Evolutionary conservation across 2,888 invertebrate species (phyloP), one percentile per base, ranked within the genome.

Genomic region (Tipula confusa): DNA sequence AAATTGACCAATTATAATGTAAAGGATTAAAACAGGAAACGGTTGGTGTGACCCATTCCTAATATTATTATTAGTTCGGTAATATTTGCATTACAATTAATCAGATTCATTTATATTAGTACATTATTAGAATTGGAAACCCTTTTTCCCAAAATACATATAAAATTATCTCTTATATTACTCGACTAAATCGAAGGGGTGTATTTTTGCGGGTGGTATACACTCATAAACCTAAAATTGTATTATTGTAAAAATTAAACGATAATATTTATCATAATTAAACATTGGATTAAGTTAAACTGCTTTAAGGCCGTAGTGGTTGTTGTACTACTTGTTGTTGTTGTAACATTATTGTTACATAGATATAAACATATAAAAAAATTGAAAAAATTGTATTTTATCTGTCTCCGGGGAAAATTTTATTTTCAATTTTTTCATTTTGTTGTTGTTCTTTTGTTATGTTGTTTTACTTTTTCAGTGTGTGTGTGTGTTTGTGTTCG

Each of bases 241-340:
- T 64, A 24, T 64, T 64, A 64, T 24, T 64, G 64, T 64, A 64
- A 64, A 43, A 64, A 64, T 64, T 24, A 64, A 64, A 64, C 64
- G 64, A 64, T 64, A 64, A 64, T 64, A 64, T 64, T 64, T 64
- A 64, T 64, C 64, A 64, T 64, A 64, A 64, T 64, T 64, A 64
- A 64, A 64, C 64, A 64, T 64, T 24, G 64, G 64, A 64, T 64
- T 64, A 64, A 64, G 64, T 24, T 64, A 64, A 64, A 64, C 64
- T 64, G 64, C 64, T 64, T 24, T 64, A 64, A 64, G 64, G 64
- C 64, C 24, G 13, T 18, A 64, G 64, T 64, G 24, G 24, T 64
- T 64, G 48, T 15, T 13, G 38, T 13, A 31, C 31, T n/a, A n/a
- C n/a, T n/a, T 9, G 48, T 18, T 18, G 48, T 48, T 48, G 64